Evolutionary conservation across 2,888 invertebrate genomes (phyloP).

Genomic region (Dusona sp.): DNA sequence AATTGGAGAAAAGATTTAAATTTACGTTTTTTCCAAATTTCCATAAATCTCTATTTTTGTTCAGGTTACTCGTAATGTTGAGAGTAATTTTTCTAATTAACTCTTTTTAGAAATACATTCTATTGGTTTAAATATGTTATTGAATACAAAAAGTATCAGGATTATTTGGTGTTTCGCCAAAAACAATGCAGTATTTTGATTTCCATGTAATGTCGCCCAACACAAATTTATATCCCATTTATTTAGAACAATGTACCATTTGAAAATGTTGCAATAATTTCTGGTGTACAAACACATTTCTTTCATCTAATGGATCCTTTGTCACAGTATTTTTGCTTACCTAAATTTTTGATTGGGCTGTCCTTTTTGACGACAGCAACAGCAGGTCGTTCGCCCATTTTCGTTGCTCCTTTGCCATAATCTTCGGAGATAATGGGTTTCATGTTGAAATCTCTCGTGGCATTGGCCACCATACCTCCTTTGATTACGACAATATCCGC

Average conservation of each 20-base stretch:
- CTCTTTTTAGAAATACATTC: background rate
- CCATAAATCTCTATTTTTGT: too few species aligned
- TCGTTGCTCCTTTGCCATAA: conserved; percentile 87
- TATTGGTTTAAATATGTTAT: background rate
- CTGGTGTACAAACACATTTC: background rate
- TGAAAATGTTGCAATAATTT: background rate
- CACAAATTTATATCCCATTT: background rate
- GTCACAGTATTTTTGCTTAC: conserved; percentile 67
- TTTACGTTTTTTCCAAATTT: too few species aligned
- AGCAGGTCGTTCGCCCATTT: conserved; percentile 85
- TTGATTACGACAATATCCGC: conserved; percentile 91
- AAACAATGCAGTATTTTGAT: too few species aligned
- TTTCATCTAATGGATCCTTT: background rate
- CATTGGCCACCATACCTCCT: conserved; percentile 86
- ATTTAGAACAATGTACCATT: background rate
- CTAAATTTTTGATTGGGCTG: conserved; percentile 86
- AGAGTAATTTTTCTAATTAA: background rate
- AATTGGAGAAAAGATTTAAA: background rate
- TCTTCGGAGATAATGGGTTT: conserved; percentile 89
- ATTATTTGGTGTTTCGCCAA: too few species aligned
- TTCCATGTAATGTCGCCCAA: too few species aligned
- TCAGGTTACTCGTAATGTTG: background rate
- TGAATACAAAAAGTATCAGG: background rate
- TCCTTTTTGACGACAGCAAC: conserved; percentile 89
- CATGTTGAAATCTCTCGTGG: conserved; percentile 86